Evolutionary conservation across 2,113 vertebrate species (phyloP).

Genomic region (Halcyon malimbica): DNA sequence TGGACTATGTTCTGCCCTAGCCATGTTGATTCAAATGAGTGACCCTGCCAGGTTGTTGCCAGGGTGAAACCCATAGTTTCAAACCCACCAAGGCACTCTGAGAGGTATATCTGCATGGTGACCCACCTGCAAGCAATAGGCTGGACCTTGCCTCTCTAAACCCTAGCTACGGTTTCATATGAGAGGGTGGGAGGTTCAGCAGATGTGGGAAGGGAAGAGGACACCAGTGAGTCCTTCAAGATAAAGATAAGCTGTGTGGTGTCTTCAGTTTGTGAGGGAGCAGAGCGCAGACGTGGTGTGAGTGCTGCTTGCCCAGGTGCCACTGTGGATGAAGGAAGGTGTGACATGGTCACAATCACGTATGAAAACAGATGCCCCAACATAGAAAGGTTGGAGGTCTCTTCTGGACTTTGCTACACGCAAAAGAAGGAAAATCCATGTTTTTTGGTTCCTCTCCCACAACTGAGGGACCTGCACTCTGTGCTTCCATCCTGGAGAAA

Average conservation of each 20-base stretch:
- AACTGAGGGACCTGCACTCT: rapidly evolving
- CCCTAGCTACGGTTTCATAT: not conserved
- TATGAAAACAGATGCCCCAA: rapidly evolving
- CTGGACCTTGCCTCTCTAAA: not conserved
- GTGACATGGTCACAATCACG: rapidly evolving
- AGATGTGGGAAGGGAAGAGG: not conserved
- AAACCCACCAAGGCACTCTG: not conserved
- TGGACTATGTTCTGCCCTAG: not conserved
- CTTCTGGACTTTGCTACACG: not conserved
- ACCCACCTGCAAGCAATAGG: not conserved
- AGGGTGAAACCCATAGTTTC: rapidly evolving
- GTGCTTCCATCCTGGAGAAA: not conserved
- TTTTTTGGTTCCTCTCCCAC: not conserved
- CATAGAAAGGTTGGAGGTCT: rapidly evolving
- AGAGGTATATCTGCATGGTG: rapidly evolving
- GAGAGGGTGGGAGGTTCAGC: not conserved
- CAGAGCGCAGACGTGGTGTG: rapidly evolving
- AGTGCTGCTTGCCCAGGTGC: not conserved
- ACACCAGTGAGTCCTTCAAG: not conserved
- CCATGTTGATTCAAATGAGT: not conserved
- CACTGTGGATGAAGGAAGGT: rapidly evolving
- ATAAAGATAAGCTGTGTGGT: not conserved
- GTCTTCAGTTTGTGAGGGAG: not conserved
- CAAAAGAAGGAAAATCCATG: not conserved
- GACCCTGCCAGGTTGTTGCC: rapidly evolving